These are phyloP conservation scores for Cossypha heuglini DNA, from an alignment of 2,797 vertebrate genomes.

Conservation along the genomic window DNA sequence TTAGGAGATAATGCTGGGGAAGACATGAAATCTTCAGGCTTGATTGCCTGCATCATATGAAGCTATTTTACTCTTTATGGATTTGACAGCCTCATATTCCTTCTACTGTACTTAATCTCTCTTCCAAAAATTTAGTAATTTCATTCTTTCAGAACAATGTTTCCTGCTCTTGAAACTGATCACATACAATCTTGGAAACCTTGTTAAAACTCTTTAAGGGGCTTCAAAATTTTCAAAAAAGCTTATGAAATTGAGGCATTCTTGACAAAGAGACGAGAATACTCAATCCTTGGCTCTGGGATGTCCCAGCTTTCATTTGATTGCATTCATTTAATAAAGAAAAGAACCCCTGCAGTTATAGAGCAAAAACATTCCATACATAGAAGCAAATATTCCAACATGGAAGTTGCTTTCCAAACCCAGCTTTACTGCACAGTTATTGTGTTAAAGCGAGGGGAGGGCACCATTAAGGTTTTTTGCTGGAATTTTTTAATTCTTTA, in stretches of 20 bases:
- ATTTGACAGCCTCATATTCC: background rate
- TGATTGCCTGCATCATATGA: background rate
- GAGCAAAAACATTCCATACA: background rate
- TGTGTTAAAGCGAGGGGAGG: background rate
- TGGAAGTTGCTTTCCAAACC: background rate
- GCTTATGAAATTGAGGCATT: background rate
- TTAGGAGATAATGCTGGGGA: background rate
- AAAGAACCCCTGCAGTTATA: background rate
- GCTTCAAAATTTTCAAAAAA: background rate
- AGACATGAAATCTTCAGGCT: background rate
- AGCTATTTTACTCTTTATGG: background rate
- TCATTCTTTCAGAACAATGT: background rate
- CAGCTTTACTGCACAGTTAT: accelerated
- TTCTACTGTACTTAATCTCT: background rate
- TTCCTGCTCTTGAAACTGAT: background rate
- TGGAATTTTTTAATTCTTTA: background rate
- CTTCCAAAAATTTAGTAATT: background rate
- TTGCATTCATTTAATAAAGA: background rate
- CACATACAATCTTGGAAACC: background rate
- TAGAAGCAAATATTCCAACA: too few species aligned
- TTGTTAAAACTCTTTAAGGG: background rate
- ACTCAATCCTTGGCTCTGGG: background rate
- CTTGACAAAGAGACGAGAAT: background rate
- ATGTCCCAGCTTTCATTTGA: background rate
- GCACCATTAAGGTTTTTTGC: accelerated